Evolutionary conservation across 2,797 vertebrate species (phyloP).

Genomic region (Neosalanx taihuensis): DNA sequence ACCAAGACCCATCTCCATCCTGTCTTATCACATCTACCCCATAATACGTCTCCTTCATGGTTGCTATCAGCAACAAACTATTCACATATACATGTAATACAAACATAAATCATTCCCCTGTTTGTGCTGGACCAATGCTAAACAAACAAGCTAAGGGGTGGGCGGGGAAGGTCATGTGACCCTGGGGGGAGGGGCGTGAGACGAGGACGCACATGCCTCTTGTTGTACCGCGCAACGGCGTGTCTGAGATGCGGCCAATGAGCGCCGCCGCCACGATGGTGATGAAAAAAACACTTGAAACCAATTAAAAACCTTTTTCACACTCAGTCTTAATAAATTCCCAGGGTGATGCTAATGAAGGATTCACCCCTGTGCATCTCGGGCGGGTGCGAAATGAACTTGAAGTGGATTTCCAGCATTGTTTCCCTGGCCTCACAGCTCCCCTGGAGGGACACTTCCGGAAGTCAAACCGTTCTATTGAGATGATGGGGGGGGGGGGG

Average conservation of each 20-base stretch:
- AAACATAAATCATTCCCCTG: constrained; percentile 26
- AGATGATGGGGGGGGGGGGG: too few relatives aligned
- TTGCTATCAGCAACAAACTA: constrained; percentile 25
- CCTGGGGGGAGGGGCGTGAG: background rate
- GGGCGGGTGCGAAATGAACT: background rate
- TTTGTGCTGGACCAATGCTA: constrained; percentile 21
- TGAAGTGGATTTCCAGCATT: background rate
- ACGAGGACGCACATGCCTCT: too few relatives aligned
- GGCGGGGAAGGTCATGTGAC: constrained; percentile 4
- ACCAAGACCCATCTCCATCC: background rate
- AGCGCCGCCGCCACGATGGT: background rate
- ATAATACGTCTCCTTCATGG: constrained; percentile 21
- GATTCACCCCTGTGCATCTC: background rate
- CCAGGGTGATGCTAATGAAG: background rate
- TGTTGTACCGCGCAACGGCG: too few relatives aligned
- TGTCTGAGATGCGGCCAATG: too few relatives aligned
- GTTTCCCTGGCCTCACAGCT: background rate
- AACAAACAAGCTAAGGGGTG: constrained; percentile 8
- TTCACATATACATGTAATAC: constrained; percentile 27
- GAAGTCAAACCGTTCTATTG: background rate
- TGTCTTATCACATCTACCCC: constrained; percentile 17
- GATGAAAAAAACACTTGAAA: constrained; percentile 3
- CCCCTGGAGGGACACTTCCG: background rate
- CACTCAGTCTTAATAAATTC: too few relatives aligned
- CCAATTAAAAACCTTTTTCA: background rate